These are phyloP conservation scores for Periophthalmodon schlosseri DNA, from an alignment of 2,113 vertebrate genomes.

Conservation along the genomic window DNA sequence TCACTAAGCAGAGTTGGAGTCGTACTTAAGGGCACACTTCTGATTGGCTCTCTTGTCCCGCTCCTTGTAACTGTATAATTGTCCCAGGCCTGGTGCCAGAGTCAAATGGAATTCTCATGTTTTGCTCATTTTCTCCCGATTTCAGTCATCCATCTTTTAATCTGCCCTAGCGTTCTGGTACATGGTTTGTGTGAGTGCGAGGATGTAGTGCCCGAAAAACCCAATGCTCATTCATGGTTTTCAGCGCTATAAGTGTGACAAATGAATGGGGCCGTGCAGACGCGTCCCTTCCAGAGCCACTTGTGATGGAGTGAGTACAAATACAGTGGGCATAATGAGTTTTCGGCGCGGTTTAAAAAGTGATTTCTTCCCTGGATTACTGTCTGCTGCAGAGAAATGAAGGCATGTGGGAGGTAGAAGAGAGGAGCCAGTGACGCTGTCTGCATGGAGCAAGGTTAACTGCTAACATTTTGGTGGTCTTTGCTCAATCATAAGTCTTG, in stretches of 20 bases:
- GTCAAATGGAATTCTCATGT: not conserved
- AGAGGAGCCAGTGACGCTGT: not conserved
- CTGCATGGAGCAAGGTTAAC: not conserved
- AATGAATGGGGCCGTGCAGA: not conserved
- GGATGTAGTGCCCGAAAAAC: not conserved
- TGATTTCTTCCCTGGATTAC: slow-evolving; percentile 5
- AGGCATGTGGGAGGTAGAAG: not conserved
- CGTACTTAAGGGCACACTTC: not conserved
- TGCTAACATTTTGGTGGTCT: not conserved
- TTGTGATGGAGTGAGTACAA: not conserved
- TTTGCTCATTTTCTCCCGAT: not conserved
- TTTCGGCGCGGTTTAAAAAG: not conserved
- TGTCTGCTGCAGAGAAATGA: not conserved
- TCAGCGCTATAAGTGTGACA: not conserved
- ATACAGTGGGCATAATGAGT: slow-evolving; percentile 6
- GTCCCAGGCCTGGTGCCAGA: not conserved
- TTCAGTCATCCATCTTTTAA: not conserved
- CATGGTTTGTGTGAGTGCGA: not conserved
- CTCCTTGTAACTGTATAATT: slow-evolving; percentile 1
- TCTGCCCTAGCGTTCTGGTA: not conserved
- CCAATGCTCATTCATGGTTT: not conserved
- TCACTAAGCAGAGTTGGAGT: not conserved
- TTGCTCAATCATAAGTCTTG: too few relatives aligned
- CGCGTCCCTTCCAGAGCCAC: not conserved
- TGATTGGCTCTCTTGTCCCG: not conserved